These are phyloP conservation scores for Anguilla marmorata DNA, from an alignment of 2,797 vertebrate species.

Conservation along the genomic window DNA sequence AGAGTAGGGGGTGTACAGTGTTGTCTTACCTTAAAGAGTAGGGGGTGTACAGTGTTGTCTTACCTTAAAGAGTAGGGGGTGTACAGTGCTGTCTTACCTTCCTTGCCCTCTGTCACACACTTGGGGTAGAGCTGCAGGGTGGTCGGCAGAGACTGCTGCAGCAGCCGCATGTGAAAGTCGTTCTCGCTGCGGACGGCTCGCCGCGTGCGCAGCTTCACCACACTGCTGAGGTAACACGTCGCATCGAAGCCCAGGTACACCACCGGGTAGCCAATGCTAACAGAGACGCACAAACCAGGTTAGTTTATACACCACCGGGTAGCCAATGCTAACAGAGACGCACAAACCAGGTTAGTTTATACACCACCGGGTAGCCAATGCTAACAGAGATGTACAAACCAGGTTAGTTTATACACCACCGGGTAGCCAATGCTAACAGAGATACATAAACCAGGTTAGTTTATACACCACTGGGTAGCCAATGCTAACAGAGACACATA, in stretches of 20 bases:
- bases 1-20: no score
- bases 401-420: no score
- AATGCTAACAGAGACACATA: no score
- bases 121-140: conserved; percentile 75
- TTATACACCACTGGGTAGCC: no score
- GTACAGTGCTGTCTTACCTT: conserved; percentile 54
- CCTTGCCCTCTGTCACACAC: conserved; percentile 61
- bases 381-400: no score
- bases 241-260: conserved; percentile 80
- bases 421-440: no score
- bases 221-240: conserved; percentile 80
- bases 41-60: conserved; percentile 34
- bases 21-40: background rate
- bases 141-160: conserved; percentile 75
- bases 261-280: conserved; percentile 49
- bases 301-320: no score
- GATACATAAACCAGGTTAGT: no score
- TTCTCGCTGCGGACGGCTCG: conserved; percentile 75
- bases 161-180: conserved; percentile 76
- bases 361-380: no score
- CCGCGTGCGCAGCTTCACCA: conserved; percentile 77
- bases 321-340: no score
- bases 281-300: background rate
- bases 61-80: conserved; percentile 45
- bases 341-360: no score